phyloP scores from a whole-genome alignment of 2,888 invertebrate genomes.

The Dolomedes plantarius region DNA sequence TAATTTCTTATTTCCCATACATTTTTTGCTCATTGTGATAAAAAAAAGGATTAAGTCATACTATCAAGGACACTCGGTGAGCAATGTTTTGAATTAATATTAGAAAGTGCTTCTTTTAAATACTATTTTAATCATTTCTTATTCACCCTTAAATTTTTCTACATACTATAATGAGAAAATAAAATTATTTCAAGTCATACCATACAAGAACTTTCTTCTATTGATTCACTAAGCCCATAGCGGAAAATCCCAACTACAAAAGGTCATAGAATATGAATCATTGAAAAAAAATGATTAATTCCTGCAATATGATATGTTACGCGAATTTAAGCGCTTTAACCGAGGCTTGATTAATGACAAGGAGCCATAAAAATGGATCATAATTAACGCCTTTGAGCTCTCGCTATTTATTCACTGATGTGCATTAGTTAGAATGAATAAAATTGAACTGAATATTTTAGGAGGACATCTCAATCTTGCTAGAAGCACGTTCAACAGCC shows the following conservation, averaged over 20 bases:
- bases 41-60: too few species aligned
- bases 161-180: too few species aligned
- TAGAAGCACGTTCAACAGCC: constrained; percentile 12
- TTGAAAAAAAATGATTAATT: not conserved
- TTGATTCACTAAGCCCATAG: not conserved
- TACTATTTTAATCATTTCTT: too few species aligned
- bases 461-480: not conserved
- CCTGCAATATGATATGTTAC: not conserved
- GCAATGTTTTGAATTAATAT: too few species aligned
- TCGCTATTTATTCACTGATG: not conserved
- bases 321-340: not conserved
- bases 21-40: too few species aligned
- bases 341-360: not conserved
- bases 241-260: not conserved
- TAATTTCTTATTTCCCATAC: too few species aligned
- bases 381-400: constrained; percentile 5
- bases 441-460: constrained; percentile 10
- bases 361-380: not conserved
- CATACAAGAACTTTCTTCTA: not conserved
- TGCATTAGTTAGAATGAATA: not conserved
- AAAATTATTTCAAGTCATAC: too few species aligned
- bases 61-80: too few species aligned
- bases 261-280: not conserved
- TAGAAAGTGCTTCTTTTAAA: too few species aligned
- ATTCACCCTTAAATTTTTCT: too few species aligned